Conservation (phyloP, 2,797 vertebrate genomes). For the Gallirallus australis region DNA sequence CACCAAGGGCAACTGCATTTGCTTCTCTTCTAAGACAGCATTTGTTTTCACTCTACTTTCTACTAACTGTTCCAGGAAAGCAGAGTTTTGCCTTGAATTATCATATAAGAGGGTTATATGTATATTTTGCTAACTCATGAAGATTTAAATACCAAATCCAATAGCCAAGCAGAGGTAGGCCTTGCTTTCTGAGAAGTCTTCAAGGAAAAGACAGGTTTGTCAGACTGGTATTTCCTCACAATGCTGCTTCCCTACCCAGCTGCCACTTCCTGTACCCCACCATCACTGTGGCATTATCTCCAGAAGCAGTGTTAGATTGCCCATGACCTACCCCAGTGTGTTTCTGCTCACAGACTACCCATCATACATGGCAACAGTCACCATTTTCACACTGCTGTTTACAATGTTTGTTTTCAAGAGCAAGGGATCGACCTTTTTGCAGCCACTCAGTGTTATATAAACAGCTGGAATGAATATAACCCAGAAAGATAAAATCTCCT, state of each 20-base stretch:
- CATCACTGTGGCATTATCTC: not conserved
- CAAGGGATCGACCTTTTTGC: not conserved
- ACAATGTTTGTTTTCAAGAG: not conserved
- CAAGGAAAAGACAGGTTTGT: not conserved
- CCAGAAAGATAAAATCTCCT: not conserved
- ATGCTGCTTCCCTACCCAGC: not conserved
- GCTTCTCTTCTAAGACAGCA: not conserved
- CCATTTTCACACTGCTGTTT: not conserved
- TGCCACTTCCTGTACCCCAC: not conserved
- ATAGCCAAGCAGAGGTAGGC: not conserved
- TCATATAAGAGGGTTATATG: not conserved
- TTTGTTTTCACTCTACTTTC: not conserved
- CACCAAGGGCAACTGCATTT: not conserved
- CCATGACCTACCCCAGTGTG: not conserved
- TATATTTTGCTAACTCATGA: not conserved
- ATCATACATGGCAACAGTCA: not conserved
- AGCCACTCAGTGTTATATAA: constrained; percentile 22
- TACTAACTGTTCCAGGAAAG: not conserved
- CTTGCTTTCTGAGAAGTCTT: not conserved
- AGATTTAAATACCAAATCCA: not conserved
- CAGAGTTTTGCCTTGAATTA: not conserved
- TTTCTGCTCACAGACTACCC: not conserved
- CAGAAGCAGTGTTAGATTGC: not conserved
- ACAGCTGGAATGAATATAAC: constrained; percentile 40
- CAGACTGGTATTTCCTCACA: not conserved